These are phyloP conservation scores for Drosophila athabasca DNA, from an alignment of 1,140 invertebrate genomes.

Conservation along the genomic window DNA sequence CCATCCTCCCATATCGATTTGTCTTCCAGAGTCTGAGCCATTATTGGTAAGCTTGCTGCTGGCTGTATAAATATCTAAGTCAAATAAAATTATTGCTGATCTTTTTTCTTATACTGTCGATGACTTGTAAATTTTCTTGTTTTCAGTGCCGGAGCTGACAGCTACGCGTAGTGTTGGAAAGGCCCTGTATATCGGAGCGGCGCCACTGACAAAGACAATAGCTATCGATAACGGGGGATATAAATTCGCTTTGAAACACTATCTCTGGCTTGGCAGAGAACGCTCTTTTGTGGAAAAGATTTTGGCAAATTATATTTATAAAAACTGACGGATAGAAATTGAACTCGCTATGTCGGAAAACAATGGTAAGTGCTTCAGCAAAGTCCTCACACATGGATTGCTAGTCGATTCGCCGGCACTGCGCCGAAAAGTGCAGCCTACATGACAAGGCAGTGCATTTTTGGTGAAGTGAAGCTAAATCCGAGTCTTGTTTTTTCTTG, in stretches of 20 bases:
- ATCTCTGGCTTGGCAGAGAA: conserved; percentile 56
- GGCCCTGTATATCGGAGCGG: not conserved
- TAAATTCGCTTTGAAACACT: conserved; percentile 20
- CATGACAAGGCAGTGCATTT: conserved; percentile 5
- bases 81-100: conserved; percentile 17
- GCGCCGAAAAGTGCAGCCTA: not conserved
- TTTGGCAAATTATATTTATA: conserved; percentile 49
- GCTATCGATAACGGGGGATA: conserved; percentile 13
- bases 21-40: conserved; percentile 90
- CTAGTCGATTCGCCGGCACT: not conserved
- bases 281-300: conserved; percentile 64
- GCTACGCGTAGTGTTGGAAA: conserved; percentile 29
- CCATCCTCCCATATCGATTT: conserved; percentile 96
- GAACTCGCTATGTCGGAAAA: conserved; percentile 74
- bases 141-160: conserved; percentile 57
- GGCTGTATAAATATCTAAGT: conserved; percentile 5
- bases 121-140: conserved; percentile 83
- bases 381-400: not conserved
- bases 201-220: not conserved
- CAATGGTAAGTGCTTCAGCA: conserved; percentile 65
- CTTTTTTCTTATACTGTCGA: conserved; percentile 53
- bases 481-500: conserved; percentile 52
- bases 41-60: conserved; percentile 30
- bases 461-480: conserved; percentile 10
- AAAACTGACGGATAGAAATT: conserved; percentile 37